Evolutionary conservation across 1,140 invertebrate genomes (phyloP).

Genomic region (Drusus annulatus): DNA sequence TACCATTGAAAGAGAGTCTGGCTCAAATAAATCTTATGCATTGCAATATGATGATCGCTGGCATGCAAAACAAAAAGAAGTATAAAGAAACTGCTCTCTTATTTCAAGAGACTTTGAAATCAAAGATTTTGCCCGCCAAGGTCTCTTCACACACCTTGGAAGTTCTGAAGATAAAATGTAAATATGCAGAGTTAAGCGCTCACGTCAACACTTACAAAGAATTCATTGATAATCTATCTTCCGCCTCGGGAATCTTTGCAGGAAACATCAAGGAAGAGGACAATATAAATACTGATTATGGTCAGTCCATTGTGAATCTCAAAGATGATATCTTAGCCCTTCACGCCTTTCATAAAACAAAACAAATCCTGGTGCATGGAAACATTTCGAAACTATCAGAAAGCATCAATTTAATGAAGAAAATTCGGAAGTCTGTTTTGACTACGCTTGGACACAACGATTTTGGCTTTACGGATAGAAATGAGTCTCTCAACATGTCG

Average conservation of each 20-base stretch:
- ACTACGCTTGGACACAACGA: conserved; percentile 11
- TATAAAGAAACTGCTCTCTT: neutral
- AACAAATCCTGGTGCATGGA: conserved; percentile 5
- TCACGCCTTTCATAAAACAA: neutral
- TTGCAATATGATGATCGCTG: conserved; percentile 18
- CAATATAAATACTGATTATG: neutral
- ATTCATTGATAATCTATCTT: neutral
- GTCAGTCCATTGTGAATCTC: conserved; percentile 20
- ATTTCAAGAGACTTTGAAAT: conserved; percentile 30
- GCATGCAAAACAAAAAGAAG: neutral
- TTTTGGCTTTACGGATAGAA: neutral
- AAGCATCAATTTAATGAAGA: conserved; percentile 29
- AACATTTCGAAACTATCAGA: conserved; percentile 30
- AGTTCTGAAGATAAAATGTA: conserved; percentile 30
- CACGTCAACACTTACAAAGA: conserved; percentile 10
- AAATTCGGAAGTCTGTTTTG: conserved; percentile 19
- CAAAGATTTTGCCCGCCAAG: conserved; percentile 14
- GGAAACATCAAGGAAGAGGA: conserved; percentile 18
- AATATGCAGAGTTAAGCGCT: conserved; percentile 22
- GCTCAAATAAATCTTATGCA: conserved; percentile 22
- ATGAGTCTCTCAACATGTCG: conserved; percentile 26
- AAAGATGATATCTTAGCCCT: conserved; percentile 30
- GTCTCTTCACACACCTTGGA: conserved; percentile 1
- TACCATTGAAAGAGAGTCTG: conserved; percentile 39
- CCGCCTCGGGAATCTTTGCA: conserved; percentile 15